Evolutionary conservation across 2,888 invertebrate genomes (phyloP).

Genomic region (Notocelia uddmanniana): DNA sequence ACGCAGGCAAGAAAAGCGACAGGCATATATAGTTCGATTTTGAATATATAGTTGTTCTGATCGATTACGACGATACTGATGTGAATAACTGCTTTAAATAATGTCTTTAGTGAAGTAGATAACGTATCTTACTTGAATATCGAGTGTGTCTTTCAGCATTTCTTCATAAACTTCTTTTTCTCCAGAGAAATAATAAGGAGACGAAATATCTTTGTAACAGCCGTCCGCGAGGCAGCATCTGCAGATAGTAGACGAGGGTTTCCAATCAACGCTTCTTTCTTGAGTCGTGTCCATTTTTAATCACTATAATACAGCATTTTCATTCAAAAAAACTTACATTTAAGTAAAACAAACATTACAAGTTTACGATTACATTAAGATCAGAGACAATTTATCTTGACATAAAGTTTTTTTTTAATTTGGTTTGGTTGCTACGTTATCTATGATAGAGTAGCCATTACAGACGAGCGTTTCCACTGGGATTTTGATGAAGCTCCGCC

Average conservation of each 20-base stretch:
- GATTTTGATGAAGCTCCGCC: background rate
- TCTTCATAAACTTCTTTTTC: constrained; percentile 58
- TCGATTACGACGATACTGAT: background rate
- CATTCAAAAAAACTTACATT: constrained; percentile 8
- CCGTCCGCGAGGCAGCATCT: constrained; percentile 61
- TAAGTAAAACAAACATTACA: background rate
- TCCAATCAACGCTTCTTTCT: constrained; percentile 23
- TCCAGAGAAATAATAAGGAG: constrained; percentile 54
- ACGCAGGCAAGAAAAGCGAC: background rate
- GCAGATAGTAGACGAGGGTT: constrained; percentile 53
- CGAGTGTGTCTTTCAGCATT: constrained; percentile 62
- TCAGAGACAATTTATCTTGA: constrained; percentile 19
- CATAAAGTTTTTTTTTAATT: constrained; percentile 2
- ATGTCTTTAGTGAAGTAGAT: background rate
- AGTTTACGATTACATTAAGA: background rate
- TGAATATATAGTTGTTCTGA: background rate
- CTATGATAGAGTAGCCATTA: background rate
- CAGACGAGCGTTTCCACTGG: background rate
- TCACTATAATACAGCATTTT: background rate
- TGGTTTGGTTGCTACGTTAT: background rate
- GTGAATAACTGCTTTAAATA: background rate
- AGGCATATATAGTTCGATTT: background rate
- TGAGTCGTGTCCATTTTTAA: constrained; percentile 24
- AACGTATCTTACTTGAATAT: constrained; percentile 59
- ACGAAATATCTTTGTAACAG: constrained; percentile 55